Evolutionary conservation across 2,797 vertebrate genomes (phyloP).

Genomic region (Eospalax fontanierii): DNA sequence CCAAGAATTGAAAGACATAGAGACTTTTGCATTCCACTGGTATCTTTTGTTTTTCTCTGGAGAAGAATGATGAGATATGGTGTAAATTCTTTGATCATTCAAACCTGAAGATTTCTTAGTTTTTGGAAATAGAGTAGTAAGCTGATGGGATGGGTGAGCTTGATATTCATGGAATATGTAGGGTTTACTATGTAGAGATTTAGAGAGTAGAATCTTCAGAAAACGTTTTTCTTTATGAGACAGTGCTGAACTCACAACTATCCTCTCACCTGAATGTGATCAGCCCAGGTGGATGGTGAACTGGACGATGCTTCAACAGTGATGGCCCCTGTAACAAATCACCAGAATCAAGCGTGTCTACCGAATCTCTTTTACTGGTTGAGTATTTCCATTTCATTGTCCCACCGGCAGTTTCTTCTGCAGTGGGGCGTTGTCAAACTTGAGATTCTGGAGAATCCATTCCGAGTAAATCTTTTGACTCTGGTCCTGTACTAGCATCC

Average conservation of each 20-base stretch:
- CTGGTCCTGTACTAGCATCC: background rate
- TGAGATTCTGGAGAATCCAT: background rate
- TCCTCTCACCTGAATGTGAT: background rate
- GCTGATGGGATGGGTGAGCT: background rate
- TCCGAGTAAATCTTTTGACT: background rate
- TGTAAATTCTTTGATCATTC: background rate
- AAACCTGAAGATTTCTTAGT: background rate
- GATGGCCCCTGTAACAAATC: background rate
- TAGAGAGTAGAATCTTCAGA: background rate
- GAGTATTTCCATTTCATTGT: background rate
- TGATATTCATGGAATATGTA: background rate
- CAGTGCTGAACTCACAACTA: accelerated
- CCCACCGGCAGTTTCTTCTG: background rate
- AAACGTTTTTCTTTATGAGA: background rate
- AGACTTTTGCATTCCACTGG: background rate
- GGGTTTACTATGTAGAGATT: background rate
- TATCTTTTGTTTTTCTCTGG: constrained; percentile 22
- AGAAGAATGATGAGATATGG: background rate
- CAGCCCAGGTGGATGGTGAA: background rate
- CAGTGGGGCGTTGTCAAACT: background rate
- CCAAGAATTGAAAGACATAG: background rate
- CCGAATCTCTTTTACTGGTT: background rate
- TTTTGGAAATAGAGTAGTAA: background rate
- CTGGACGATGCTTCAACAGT: background rate
- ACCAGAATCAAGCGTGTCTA: background rate